A percentile compares a stretch with the other conserved stretches of the same genome.
These are phyloP conservation scores for Thaumatotibia leucotreta DNA, from an alignment of 1,140 invertebrate genomes.

Conservation along the genomic window DNA sequence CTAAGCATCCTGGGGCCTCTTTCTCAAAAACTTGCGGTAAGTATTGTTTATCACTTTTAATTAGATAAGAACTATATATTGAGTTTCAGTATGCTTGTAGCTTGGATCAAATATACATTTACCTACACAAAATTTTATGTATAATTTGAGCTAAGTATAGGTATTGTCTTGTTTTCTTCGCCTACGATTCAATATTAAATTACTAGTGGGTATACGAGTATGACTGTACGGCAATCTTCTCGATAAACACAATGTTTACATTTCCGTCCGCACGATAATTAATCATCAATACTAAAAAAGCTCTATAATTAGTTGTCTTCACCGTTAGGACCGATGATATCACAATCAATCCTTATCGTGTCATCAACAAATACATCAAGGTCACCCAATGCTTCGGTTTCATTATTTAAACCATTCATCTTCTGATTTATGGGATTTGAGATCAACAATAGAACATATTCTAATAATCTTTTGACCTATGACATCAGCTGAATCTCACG, in stretches of 20 bases:
- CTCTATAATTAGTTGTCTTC: constrained; percentile 14
- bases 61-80: too few relatives aligned
- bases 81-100: too few relatives aligned
- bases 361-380: constrained; percentile 26
- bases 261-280: not conserved
- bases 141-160: too few relatives aligned
- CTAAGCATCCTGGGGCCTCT: too few relatives aligned
- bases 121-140: too few relatives aligned
- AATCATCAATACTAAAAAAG: constrained; percentile 8
- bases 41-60: too few relatives aligned
- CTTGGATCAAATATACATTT: too few relatives aligned
- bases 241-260: not conserved
- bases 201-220: too few relatives aligned
- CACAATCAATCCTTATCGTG: constrained; percentile 24
- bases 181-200: too few relatives aligned
- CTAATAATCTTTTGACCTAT: constrained; percentile 45
- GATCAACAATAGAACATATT: constrained; percentile 35
- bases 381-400: constrained; percentile 27
- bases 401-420: constrained; percentile 25
- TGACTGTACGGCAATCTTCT: too few relatives aligned
- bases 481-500: constrained; percentile 37
- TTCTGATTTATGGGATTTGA: constrained; percentile 34
- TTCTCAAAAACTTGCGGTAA: too few relatives aligned
- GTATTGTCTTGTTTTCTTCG: too few relatives aligned
- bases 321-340: constrained; percentile 38